Evolutionary conservation across 2,797 vertebrate species (phyloP).

Genomic region (Pyrocephalus nanus): DNA sequence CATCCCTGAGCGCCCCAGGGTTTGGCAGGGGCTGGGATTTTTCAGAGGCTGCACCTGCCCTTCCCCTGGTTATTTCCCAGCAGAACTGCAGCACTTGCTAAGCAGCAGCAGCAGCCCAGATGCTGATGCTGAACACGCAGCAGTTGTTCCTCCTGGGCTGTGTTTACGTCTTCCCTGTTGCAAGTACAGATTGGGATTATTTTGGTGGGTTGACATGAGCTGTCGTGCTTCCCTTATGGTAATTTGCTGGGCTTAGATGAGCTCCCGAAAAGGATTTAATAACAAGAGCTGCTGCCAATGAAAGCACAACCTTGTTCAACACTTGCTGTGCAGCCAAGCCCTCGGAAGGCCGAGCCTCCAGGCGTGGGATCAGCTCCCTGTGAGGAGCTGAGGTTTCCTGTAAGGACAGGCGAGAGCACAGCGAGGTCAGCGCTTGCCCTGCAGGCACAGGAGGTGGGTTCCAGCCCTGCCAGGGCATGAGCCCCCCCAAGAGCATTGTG

Average conservation of each 20-base stretch:
- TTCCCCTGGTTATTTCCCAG: background rate
- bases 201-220: background rate
- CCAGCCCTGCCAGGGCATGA: background rate
- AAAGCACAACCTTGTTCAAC: conserved; percentile 25
- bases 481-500: accelerated
- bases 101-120: background rate
- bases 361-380: background rate
- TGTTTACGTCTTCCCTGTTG: background rate
- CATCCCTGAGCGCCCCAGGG: accelerated
- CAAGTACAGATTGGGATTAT: background rate
- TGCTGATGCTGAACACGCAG: background rate
- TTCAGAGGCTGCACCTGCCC: background rate
- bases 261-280: conserved; percentile 38
- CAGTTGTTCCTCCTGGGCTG: background rate
- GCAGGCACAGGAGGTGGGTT: background rate
- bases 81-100: accelerated
- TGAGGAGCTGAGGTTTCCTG: background rate
- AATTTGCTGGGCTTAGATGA: conserved; percentile 40
- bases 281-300: background rate
- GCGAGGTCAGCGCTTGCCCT: background rate
- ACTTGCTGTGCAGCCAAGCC: background rate
- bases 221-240: background rate
- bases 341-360: background rate
- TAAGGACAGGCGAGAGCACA: background rate
- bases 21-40: background rate